Conservation (phyloP, 2,888 invertebrate species). For the Lasioglossum pauxillum region DNA sequence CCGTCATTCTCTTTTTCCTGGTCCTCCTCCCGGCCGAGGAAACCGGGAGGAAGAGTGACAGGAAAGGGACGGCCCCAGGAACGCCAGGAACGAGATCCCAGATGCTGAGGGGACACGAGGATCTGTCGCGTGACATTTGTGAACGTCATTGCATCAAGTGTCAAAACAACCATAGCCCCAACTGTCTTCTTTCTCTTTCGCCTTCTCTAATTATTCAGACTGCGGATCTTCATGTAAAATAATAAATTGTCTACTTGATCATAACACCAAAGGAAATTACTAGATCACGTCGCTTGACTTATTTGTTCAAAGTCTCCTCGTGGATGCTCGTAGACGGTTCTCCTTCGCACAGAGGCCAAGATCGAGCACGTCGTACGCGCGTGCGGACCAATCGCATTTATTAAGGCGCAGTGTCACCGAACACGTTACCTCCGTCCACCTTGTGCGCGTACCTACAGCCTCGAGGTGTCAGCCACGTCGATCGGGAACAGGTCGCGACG, state of each 20-base stretch:
- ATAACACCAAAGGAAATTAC: too few relatives aligned
- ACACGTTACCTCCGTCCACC: slow-evolving; percentile 71
- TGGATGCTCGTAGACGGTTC: neutral
- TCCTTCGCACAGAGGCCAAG: slow-evolving; percentile 17
- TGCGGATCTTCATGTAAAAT: neutral
- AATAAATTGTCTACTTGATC: neutral
- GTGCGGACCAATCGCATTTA: slow-evolving; percentile 73
- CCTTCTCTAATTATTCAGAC: neutral
- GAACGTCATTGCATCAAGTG: slow-evolving; percentile 74
- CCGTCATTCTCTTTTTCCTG: slow-evolving; percentile 58
- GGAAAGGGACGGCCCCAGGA: slow-evolving; percentile 40
- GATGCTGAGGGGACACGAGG: slow-evolving; percentile 70
- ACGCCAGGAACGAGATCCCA: slow-evolving; percentile 59
- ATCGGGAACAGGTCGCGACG: slow-evolving; percentile 71
- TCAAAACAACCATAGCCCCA: slow-evolving; percentile 74
- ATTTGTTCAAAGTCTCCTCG: neutral
- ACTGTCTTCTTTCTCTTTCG: slow-evolving; percentile 15
- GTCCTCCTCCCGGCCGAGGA: slow-evolving; percentile 45
- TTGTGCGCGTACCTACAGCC: slow-evolving; percentile 69
- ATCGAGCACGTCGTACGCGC: slow-evolving; percentile 63
- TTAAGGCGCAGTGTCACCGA: slow-evolving; percentile 71
- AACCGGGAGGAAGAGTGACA: slow-evolving; percentile 46
- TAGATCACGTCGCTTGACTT: too few relatives aligned
- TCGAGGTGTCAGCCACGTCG: slow-evolving; percentile 71
- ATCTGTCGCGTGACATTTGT: slow-evolving; percentile 74